phyloP scores from a whole-genome alignment of 2,888 invertebrate species.

The Alcis repandata region DNA sequence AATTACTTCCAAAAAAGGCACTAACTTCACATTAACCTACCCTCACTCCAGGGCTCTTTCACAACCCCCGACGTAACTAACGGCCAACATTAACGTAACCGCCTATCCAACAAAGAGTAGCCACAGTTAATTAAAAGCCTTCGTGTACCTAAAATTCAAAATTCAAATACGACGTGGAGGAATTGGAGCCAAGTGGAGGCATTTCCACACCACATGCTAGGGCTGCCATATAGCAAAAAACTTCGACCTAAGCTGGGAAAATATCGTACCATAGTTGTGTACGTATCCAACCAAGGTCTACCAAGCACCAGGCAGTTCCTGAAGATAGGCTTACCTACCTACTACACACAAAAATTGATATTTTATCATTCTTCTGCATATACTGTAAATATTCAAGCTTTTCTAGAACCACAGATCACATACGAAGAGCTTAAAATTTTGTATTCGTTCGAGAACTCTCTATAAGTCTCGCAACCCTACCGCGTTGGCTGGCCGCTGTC shows the following conservation, averaged over 20 bases:
- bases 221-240: neutral
- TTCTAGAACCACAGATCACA: no score
- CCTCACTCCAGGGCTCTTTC: neutral
- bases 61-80: conserved; percentile 7
- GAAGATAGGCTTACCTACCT: no score
- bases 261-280: no score
- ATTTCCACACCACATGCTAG: conserved; percentile 30
- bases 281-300: no score
- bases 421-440: neutral
- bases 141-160: conserved; percentile 32
- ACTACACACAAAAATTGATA: no score
- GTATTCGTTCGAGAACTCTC: neutral
- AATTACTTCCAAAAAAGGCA: neutral
- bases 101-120: conserved; percentile 12
- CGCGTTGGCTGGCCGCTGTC: conserved; percentile 35
- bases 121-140: conserved; percentile 33
- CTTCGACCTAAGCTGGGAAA: no score
- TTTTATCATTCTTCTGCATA: no score
- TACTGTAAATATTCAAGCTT: no score
- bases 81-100: conserved; percentile 14
- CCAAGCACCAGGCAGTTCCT: no score
- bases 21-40: neutral
- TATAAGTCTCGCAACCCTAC: neutral
- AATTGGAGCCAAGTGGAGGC: conserved; percentile 33
- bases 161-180: conserved; percentile 31